phyloP scores from a whole-genome alignment of 2,113 vertebrate species.

The Nicator chloris region DNA sequence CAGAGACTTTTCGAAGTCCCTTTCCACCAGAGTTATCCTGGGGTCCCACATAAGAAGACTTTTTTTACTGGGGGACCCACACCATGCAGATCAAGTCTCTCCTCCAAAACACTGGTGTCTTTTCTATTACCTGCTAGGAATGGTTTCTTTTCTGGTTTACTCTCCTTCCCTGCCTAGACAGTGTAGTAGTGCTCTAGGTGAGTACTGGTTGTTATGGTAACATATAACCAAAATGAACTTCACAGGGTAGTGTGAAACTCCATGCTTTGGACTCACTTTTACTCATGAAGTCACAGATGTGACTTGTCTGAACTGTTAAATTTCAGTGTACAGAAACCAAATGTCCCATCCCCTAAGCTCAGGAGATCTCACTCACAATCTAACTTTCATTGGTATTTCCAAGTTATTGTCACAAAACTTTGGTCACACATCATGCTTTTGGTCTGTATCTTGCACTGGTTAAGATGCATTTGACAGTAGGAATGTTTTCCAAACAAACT shows the following conservation, averaged over 20 bases:
- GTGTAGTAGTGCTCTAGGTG: too few relatives aligned
- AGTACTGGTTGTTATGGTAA: neutral
- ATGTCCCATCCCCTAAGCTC: neutral
- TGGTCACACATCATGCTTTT: neutral
- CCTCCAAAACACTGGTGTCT: neutral
- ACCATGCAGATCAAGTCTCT: neutral
- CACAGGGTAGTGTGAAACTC: neutral
- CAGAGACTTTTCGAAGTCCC: neutral
- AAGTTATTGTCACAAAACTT: neutral
- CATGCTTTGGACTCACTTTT: neutral
- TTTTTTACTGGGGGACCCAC: neutral
- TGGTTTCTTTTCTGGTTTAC: neutral
- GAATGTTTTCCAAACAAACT: neutral
- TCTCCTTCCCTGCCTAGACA: neutral
- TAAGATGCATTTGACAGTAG: neutral
- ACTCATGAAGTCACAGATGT: neutral
- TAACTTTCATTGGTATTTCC: neutral
- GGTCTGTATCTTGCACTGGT: neutral
- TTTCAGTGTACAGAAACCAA: neutral
- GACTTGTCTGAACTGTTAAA: neutral
- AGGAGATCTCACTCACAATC: neutral
- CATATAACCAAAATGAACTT: neutral
- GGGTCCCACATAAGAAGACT: neutral
- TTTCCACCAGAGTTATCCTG: neutral
- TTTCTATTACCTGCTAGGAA: neutral